Evolutionary conservation across 2,113 vertebrate genomes (phyloP).

Genomic region (Petromus typicus): DNA sequence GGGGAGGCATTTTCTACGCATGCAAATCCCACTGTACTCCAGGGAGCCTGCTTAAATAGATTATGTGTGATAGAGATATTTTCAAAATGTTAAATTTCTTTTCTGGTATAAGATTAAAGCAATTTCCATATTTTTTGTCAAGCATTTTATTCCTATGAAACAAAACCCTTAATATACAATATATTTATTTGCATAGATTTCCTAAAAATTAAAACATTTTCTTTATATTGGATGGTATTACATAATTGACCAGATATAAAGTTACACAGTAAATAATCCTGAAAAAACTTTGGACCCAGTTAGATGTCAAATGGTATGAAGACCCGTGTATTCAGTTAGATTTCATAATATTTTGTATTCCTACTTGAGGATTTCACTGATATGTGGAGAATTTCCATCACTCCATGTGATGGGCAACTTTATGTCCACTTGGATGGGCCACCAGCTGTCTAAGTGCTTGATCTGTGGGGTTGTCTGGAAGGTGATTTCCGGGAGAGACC

Average conservation of each 20-base stretch:
- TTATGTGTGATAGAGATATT: constrained; percentile 7
- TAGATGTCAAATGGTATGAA: constrained; percentile 3
- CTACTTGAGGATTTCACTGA: not conserved
- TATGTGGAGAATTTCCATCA: not conserved
- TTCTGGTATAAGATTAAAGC: constrained; percentile 10
- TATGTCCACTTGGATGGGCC: not conserved
- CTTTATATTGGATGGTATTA: constrained; percentile 9
- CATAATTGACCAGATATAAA: not conserved
- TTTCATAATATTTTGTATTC: not conserved
- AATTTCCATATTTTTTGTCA: not conserved
- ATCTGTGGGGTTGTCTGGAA: not conserved
- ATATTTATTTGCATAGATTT: not conserved
- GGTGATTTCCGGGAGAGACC: not conserved
- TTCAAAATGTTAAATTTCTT: constrained; percentile 12
- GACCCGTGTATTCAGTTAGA: not conserved
- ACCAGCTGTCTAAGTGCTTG: not conserved
- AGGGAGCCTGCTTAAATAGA: constrained; percentile 21
- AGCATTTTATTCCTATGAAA: constrained; percentile 48
- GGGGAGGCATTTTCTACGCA: not conserved
- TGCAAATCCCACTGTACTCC: not conserved
- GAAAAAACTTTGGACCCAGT: not conserved
- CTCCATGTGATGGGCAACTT: not conserved
- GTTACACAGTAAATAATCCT: constrained; percentile 15
- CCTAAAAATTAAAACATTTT: not conserved
- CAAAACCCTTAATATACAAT: not conserved